Percentiles rank a stretch among this genome's conserved stretches.
These are phyloP conservation scores for Cyclophora punctaria DNA, from an alignment of 2,888 invertebrate species.

Conservation along the genomic window DNA sequence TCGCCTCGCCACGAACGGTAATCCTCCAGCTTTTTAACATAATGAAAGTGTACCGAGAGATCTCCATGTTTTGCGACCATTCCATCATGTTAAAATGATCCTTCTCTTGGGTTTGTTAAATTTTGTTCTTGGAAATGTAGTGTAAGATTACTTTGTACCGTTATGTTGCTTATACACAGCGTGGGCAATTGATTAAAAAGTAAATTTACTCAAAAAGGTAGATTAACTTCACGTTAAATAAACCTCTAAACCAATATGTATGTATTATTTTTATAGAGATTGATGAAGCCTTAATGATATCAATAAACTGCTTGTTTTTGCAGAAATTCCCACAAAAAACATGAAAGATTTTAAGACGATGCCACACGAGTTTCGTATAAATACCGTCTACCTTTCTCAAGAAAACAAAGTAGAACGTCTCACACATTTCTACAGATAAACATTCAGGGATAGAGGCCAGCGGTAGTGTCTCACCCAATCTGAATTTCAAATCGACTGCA, in stretches of 20 bases:
- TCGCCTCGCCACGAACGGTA: constrained; percentile 43
- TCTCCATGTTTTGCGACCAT: background rate
- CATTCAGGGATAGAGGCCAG: constrained; percentile 46
- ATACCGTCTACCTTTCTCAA: too few relatives aligned
- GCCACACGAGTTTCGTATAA: too few relatives aligned
- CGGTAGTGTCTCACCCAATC: constrained; percentile 56
- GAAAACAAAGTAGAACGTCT: background rate
- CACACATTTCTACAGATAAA: constrained; percentile 44
- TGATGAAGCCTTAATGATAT: too few relatives aligned
- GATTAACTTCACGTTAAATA: too few relatives aligned
- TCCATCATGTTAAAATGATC: background rate
- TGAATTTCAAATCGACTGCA: constrained; percentile 67
- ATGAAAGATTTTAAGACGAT: too few relatives aligned
- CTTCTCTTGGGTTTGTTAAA: background rate
- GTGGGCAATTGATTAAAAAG: background rate
- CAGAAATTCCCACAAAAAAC: too few relatives aligned
- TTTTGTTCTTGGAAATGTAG: background rate
- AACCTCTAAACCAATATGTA: too few relatives aligned
- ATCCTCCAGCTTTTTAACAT: constrained; percentile 39
- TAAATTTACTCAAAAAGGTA: too few relatives aligned
- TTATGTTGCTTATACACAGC: background rate
- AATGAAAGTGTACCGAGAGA: constrained; percentile 5
- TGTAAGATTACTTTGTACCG: background rate
- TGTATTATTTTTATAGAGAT: too few relatives aligned
- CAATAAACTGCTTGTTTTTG: too few relatives aligned